phyloP scores from a whole-genome alignment of 2,797 vertebrate species.

The Parauchenoglanis ngamensis region DNA sequence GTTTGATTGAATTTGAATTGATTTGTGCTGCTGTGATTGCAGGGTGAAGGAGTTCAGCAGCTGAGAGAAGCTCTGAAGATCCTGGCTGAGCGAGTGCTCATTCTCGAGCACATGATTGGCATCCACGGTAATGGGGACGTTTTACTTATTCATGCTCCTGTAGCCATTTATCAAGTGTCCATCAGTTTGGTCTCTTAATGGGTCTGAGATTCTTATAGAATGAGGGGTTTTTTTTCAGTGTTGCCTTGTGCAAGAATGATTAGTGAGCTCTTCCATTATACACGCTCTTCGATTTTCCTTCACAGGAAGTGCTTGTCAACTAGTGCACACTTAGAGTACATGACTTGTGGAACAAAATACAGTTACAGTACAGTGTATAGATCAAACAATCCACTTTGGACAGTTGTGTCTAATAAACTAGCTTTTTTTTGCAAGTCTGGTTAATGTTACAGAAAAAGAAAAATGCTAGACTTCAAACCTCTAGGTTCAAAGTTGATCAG shows the following conservation, averaged over 20 bases:
- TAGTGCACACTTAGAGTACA: not conserved
- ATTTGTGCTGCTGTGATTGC: conserved; percentile 13
- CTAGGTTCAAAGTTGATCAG: not conserved
- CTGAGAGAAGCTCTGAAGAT: conserved; percentile 96
- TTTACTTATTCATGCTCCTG: conserved; percentile 25
- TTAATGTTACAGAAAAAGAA: not conserved
- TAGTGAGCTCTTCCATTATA: not conserved
- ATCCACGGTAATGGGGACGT: conserved; percentile 82
- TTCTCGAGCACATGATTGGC: conserved; percentile 97
- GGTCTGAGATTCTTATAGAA: conserved; percentile 1
- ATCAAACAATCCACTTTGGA: not conserved
- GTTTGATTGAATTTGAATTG: not conserved
- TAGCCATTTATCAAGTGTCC: conserved; percentile 17
- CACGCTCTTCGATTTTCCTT: not conserved
- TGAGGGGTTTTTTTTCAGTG: not conserved
- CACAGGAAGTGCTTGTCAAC: not conserved
- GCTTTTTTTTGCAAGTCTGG: not conserved
- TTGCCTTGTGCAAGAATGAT: conserved; percentile 1
- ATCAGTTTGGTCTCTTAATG: conserved; percentile 11
- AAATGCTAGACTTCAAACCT: not conserved
- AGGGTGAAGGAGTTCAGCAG: conserved; percentile 77
- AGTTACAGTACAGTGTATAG: not conserved
- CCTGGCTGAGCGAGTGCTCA: conserved; percentile 93
- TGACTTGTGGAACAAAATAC: not conserved
- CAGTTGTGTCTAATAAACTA: not conserved